Percentiles rank a stretch among this genome's conserved stretches.
These are phyloP conservation scores for Gymnorhina tibicen DNA, from an alignment of 2,113 vertebrate species.

Conservation along the genomic window DNA sequence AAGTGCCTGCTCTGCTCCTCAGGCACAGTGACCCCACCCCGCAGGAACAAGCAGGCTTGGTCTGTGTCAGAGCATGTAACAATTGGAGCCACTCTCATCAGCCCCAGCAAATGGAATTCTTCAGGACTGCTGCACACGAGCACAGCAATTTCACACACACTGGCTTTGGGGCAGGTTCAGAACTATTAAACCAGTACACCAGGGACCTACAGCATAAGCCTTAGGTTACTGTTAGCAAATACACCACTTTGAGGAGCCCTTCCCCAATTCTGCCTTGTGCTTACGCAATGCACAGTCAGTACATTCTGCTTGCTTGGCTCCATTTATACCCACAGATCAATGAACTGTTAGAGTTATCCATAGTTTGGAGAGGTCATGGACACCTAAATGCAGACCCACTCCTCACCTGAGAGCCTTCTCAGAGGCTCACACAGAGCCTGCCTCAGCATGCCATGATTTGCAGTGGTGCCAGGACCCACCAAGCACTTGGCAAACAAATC, in stretches of 20 bases:
- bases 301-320: not conserved
- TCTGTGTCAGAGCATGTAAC: not conserved
- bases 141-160: not conserved
- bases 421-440: not conserved
- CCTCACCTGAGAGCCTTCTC: not conserved
- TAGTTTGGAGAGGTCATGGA: not conserved
- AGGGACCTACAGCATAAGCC: not conserved
- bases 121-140: not conserved
- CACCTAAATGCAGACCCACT: not conserved
- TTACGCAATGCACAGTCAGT: not conserved
- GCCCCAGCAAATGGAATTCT: not conserved
- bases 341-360: not conserved
- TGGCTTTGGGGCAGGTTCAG: not conserved
- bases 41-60: not conserved
- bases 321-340: not conserved
- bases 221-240: not conserved
- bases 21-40: fast-evolving
- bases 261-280: not conserved
- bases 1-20: not conserved
- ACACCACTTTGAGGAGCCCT: not conserved
- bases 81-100: not conserved
- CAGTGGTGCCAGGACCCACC: not conserved
- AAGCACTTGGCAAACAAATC: not conserved
- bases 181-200: not conserved
- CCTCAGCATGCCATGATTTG: not conserved